Evolutionary conservation across 1,140 invertebrate species (phyloP).

Genomic region (Parapsyche elsis): DNA sequence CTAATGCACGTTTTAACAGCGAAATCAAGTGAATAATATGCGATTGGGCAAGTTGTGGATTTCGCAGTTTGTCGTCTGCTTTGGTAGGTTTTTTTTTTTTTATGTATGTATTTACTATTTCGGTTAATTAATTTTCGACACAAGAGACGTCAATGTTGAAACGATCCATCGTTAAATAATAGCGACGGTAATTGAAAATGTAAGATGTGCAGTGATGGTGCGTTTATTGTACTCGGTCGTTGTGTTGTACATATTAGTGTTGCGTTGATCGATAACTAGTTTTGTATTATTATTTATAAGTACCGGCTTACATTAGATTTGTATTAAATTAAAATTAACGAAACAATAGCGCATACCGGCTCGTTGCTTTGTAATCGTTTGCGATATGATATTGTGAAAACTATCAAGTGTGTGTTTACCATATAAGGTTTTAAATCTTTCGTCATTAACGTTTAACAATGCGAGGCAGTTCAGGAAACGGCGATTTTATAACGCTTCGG

Average conservation of each 20-base stretch:
- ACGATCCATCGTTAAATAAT: background rate
- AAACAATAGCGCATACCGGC: too few relatives aligned
- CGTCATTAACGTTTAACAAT: slow-evolving; percentile 2
- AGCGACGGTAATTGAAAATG: background rate
- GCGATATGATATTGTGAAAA: background rate
- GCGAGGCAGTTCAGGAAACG: background rate
- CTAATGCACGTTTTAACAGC: background rate
- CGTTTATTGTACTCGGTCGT: background rate
- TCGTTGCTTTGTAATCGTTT: background rate
- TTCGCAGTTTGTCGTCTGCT: background rate
- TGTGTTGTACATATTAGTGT: too few relatives aligned
- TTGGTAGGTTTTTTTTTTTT: background rate
- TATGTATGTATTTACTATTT: too few relatives aligned
- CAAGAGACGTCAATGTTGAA: background rate
- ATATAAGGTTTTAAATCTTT: slow-evolving; percentile 16
- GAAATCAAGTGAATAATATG: background rate
- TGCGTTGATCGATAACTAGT: too few relatives aligned
- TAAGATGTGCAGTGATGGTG: background rate
- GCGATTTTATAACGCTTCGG: background rate
- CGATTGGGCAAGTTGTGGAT: background rate
- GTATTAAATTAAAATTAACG: too few relatives aligned
- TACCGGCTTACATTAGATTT: too few relatives aligned
- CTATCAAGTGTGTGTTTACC: background rate
- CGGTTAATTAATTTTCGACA: too few relatives aligned
- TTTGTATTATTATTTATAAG: too few relatives aligned